Conservation (phyloP, 2,797 vertebrate genomes). For the Tolypeutes matacus region DNA sequence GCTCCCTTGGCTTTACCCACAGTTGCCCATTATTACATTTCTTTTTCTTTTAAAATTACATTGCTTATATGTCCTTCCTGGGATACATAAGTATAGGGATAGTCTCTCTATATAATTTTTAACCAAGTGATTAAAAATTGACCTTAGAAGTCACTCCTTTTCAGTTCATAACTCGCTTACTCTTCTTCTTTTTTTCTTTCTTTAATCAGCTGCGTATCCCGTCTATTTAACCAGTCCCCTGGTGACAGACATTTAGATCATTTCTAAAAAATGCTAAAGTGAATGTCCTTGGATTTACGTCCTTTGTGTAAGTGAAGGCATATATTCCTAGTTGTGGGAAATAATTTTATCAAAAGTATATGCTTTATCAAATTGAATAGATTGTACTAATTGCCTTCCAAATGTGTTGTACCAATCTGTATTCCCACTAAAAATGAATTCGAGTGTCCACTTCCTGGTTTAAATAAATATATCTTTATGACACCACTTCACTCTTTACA, state of each 20-base stretch:
- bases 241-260: neutral
- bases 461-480: neutral
- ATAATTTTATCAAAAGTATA: neutral
- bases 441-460: neutral
- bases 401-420: neutral
- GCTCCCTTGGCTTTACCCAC: neutral
- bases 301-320: neutral
- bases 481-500: neutral
- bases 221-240: neutral
- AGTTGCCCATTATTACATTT: neutral
- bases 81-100: neutral
- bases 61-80: neutral
- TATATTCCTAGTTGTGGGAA: neutral
- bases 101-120: neutral
- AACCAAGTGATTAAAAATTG: slow-evolving; percentile 18
- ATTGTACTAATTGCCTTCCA: neutral
- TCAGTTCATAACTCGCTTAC: neutral
- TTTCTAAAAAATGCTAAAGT: slow-evolving; percentile 9
- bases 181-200: neutral
- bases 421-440: neutral
- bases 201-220: neutral
- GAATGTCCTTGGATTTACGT: neutral
- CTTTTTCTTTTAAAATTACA: too few species aligned
- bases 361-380: slow-evolving; percentile 50
- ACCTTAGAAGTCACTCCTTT: neutral